Evolutionary conservation across 92 coral and sea anemone genomes (phyloP), one percentile per base, ranked within the genome.

Genomic region (Porites cylindrica): DNA sequence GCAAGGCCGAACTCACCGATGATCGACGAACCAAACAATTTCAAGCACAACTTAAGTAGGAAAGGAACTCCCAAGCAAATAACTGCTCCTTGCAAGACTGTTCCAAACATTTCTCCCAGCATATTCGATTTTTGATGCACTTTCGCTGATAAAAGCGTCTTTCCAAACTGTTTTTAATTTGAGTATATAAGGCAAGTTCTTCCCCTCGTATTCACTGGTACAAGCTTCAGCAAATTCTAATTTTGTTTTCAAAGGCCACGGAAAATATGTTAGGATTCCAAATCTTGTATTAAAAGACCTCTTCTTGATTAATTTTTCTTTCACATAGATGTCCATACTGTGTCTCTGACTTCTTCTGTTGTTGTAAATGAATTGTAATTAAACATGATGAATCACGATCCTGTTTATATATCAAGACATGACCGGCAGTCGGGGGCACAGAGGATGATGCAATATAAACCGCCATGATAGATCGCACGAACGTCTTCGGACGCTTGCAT

Each of bases 381-480:
- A 82, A 32, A 70, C 86, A 82, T 16, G 86, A 82, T 59, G 77
- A 82, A 58, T 82, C 77, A 71, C 60, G 58, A 82, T 56, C 63
- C 64, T 71, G 68, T 82, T 82, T 70, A 82, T 70, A 70, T 70
- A 70, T 38, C 70, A 21, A 54, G 68, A 17, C 18, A 43, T 56
- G 78, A 70, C 77, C 85, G 10, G 78, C n/a, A 16, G 6, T 43
- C 29, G 84, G 66, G 84, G 75, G 75, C 75, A 12, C 47, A 14
- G 50, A 82, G 78, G 77, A 82, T 82, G 86, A 82, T 82, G 86
- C 86, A 82, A 82, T 70, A 47, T 23, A 71, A 52, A 47, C 63
- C 78, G 78, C 78, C 78, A 53, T 82, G 86, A 70, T 8, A 6
- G 16, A 82, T 16, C 13, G 78, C 86, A 82, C 86, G 86, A 23